phyloP scores from a whole-genome alignment of 2,888 invertebrate species.

The Synergus itoensis region DNA sequence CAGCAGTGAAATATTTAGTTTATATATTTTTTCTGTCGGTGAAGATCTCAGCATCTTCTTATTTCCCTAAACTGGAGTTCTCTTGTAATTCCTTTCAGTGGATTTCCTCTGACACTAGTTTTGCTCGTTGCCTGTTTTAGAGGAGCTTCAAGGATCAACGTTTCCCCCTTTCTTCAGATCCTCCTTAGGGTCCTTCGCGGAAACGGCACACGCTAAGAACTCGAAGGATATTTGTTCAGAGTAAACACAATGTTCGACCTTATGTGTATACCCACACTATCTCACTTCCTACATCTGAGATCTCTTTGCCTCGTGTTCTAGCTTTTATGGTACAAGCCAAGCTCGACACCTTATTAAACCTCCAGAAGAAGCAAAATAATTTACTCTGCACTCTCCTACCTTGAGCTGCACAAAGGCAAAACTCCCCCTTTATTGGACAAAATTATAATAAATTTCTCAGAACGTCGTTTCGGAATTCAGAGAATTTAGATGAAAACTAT shows the following conservation, averaged over 20 bases:
- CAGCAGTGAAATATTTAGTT: background rate
- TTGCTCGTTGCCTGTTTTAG: conserved; percentile 27
- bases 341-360: conserved; percentile 31
- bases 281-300: conserved; percentile 10
- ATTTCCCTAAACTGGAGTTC: background rate
- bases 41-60: background rate
- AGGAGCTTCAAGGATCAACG: conserved; percentile 36
- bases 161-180: conserved; percentile 10
- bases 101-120: conserved; percentile 40
- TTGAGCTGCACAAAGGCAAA: conserved; percentile 9
- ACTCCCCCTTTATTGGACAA: background rate
- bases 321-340: conserved; percentile 27
- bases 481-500: background rate
- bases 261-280: conserved; percentile 4
- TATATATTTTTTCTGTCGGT: background rate
- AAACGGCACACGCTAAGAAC: conserved; percentile 9
- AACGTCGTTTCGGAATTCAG: background rate
- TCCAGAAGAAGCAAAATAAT: conserved; percentile 16
- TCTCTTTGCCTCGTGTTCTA: conserved; percentile 20
- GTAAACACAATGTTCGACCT: conserved; percentile 32
- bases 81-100: conserved; percentile 24
- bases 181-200: background rate
- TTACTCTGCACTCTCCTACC: background rate
- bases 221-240: conserved; percentile 31
- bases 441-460: background rate